Conservation (phyloP, 2,113 vertebrate species). For the Orientallactaga bullata region DNA sequence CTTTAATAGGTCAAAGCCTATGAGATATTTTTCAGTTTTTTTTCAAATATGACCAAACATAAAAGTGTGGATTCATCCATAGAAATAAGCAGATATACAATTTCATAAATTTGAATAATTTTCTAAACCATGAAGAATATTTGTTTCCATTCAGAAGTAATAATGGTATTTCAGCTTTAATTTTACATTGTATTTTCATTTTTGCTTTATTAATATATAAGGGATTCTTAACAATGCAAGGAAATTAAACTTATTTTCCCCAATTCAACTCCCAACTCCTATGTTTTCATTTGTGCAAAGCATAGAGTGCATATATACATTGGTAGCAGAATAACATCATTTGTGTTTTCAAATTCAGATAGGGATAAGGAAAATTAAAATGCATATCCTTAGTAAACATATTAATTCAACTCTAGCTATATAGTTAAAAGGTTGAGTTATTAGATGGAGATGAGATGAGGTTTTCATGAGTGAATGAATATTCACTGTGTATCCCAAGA, state of each 20-base stretch:
- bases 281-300: constrained; percentile 35
- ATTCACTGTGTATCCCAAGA: constrained; percentile 72
- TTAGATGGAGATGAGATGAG: constrained; percentile 76
- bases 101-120: background rate
- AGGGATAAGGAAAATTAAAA: constrained; percentile 75
- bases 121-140: background rate
- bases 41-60: background rate
- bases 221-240: background rate
- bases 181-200: background rate
- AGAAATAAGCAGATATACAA: background rate
- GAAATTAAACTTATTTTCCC: background rate
- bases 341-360: constrained; percentile 67
- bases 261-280: background rate
- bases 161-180: background rate
- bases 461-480: constrained; percentile 76
- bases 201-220: background rate
- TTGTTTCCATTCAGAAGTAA: background rate
- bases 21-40: background rate
- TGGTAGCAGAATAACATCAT: constrained; percentile 44
- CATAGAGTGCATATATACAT: background rate
- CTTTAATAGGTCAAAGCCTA: background rate
- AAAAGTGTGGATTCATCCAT: background rate
- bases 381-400: constrained; percentile 75
- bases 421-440: constrained; percentile 77
- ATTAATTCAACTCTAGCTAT: constrained; percentile 73